Evolutionary conservation across 2,113 vertebrate species (phyloP).

Genomic region (Egretta garzetta): DNA sequence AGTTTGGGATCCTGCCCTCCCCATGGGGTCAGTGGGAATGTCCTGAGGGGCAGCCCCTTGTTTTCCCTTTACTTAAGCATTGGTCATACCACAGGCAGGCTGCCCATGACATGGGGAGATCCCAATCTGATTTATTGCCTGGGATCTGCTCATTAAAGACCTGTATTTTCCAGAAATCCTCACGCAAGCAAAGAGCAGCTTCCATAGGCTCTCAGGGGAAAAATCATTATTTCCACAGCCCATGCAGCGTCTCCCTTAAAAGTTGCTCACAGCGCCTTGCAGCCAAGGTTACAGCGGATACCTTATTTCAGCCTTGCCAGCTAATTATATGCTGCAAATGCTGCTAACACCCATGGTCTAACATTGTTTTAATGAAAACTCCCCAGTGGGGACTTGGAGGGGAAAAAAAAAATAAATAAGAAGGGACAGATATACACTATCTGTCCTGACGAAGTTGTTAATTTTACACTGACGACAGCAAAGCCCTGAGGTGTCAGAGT

Average conservation of each 20-base stretch:
- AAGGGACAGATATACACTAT: background rate
- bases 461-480: conserved; percentile 6
- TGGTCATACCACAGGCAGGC: background rate
- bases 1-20: background rate
- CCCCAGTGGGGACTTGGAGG: background rate
- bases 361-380: conserved; percentile 4
- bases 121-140: background rate
- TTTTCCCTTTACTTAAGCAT: background rate
- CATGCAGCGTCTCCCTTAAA: background rate
- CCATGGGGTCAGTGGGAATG: background rate
- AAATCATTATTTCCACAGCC: background rate
- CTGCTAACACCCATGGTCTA: background rate
- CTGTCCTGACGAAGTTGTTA: background rate
- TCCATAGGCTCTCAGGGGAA: background rate
- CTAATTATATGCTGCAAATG: background rate
- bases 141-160: background rate
- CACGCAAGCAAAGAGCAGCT: background rate
- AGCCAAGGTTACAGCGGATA: background rate
- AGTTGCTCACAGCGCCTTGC: background rate
- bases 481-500: background rate
- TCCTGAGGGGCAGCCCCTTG: background rate
- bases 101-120: background rate
- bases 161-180: background rate
- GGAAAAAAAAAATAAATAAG: background rate
- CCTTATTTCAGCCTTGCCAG: conserved; percentile 1